Base-by-base conservation (phyloP, 2,797 vertebrate species). In the Mormyrus proboscirostris region DNA sequence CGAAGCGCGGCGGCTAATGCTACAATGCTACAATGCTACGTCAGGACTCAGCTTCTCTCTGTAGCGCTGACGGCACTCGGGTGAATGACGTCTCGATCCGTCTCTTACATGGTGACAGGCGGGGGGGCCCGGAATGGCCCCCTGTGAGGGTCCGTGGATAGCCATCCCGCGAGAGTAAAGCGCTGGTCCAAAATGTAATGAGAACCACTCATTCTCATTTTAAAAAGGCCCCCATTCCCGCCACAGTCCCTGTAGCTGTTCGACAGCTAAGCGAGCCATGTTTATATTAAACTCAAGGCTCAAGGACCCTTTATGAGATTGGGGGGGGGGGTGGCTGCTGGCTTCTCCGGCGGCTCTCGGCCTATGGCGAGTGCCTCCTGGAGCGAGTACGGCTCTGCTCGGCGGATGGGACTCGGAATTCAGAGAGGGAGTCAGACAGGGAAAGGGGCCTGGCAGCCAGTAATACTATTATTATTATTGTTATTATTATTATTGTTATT, bases 261-360 rank as follows among this genome's bases (percentile, higher is more conserved):
- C n/a, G 25, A 86, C 83, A 86, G 49, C 49, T 86, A 86, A 86
- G 44, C 49, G 3, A 4, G 25, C 49, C 49, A 9, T 86, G 83
- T 50, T 86, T 86, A 86, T 86, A 3, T 53, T 53, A 25, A 50
- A 83, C 16, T 83, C 79, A 83, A 83, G 79, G 79, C 16, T 83
- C 79, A 83, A 83, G 79, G 79, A 53, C n/a, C 47, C 50, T 86
- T 53, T 50, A 50, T 86, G 50, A 86, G 25, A 53, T 53, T 10
- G 41, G 16, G 82, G 16, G 14, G 14, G 53, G 49, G 38, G 44
- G 44, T 16, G 44, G 49, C 22, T 22, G 3, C 51, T 50, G 49
- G 25, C 25, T 86, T 86, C 53, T 49, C 79, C 0, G n/a, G 1
- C 41, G 9, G 79, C 44, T 83, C 44, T 47, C n/a, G 0, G 7